Evolutionary conservation across 2,888 invertebrate genomes (phyloP), one percentile per base, ranked within the genome.

Genomic region (Ornithoptera alexandrae): DNA sequence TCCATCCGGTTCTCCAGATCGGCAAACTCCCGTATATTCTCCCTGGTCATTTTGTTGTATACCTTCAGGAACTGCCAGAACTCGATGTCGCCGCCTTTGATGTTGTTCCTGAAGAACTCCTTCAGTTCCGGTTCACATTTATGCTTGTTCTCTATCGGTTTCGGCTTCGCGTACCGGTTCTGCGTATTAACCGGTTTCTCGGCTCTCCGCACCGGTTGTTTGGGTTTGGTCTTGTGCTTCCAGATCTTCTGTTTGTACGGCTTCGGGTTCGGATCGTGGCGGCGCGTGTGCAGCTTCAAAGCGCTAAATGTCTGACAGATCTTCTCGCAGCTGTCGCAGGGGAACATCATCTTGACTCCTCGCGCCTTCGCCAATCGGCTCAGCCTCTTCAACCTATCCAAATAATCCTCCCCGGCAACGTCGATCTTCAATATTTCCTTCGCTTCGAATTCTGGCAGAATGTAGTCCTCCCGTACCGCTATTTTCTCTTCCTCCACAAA

Each of bases 51-150:
- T 74, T 83, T 86, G 70, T 91, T 91, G 65, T 81, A 91, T 1
- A 90, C 89, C 68, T 90, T 90, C 18, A 90, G 65, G 72, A 92
- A 92, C 42, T 92, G 90, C 87, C 90, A 89, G 61, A 92, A 92
- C 30, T 90, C 89, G 1, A 91, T 81, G 62, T 90, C 87, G 0
- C 83, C 82, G 0, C 91, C 91, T 73, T 85, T 83, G 0, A 91
- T 84, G 22, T 90, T 87, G 0, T 79, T 83, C 30, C 86, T 80
- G 60, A 88, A 92, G 69, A 92, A 92, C 0, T 85, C 80, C 24
- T 80, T 87, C 0, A 92, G 70, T 56, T 84, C 75, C 4, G 81
- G 80, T 36, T 91, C 90, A 62, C 90, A 90, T 72, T 83, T 88
- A 4, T 91, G 90, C 2, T 84, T 90, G 57, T 82, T 82, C 10